Conservation (phyloP, 2,113 vertebrate species). For the Cyprinodon tularosa region DNA sequence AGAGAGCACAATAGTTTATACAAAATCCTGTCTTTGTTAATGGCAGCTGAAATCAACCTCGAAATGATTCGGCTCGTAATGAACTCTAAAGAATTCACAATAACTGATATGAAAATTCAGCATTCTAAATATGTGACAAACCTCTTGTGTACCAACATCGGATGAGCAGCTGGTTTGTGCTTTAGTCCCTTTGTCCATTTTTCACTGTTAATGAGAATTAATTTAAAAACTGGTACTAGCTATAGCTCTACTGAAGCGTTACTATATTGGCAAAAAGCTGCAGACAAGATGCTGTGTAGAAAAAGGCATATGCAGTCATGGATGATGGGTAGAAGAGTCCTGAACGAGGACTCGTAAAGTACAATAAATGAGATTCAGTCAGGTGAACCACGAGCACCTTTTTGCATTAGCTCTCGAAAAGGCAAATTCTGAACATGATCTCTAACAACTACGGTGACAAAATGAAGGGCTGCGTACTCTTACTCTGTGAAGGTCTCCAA, state of each 20-base stretch:
- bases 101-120: slow-evolving; percentile 97
- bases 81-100: slow-evolving; percentile 99
- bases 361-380: slow-evolving; percentile 86
- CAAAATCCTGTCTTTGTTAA: slow-evolving; percentile 99
- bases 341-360: slow-evolving; percentile 85
- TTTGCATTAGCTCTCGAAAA: slow-evolving; percentile 91
- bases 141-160: slow-evolving; percentile 90
- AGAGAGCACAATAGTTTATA: slow-evolving; percentile 99
- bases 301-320: slow-evolving; percentile 90
- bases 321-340: slow-evolving; percentile 84
- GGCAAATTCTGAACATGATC: slow-evolving; percentile 92
- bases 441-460: slow-evolving; percentile 92
- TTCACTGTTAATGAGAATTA: slow-evolving; percentile 93
- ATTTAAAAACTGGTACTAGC: slow-evolving; percentile 95
- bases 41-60: slow-evolving; percentile 97
- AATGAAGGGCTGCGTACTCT: slow-evolving; percentile 81
- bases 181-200: slow-evolving; percentile 92
- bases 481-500: slow-evolving; percentile 81
- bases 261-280: slow-evolving; percentile 99
- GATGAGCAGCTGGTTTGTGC: slow-evolving; percentile 99
- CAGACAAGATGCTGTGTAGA: slow-evolving; percentile 92
- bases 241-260: slow-evolving; percentile 98
- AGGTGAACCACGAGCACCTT: slow-evolving; percentile 90
- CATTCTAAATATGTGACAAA: slow-evolving; percentile 96
- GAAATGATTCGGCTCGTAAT: slow-evolving; percentile 91